Evolutionary conservation across 2,113 vertebrate species (phyloP).

Genomic region (Epinephelus cyanopodus): DNA sequence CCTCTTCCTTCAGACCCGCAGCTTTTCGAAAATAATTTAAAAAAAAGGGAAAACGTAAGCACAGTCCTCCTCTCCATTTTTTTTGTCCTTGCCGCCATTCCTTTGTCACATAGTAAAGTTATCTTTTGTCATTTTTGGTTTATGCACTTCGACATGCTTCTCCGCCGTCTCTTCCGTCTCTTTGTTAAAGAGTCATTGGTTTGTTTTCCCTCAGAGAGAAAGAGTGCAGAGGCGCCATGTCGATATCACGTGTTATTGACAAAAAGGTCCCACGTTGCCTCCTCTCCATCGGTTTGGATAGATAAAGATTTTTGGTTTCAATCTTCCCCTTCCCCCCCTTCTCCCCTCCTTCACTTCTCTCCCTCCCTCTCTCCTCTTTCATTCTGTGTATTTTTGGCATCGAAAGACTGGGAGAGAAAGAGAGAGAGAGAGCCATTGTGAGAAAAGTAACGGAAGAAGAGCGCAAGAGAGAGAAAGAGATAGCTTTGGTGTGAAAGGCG

Average conservation of each 20-base stretch:
- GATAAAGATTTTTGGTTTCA: slow-evolving; percentile 86
- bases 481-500: slow-evolving; percentile 87
- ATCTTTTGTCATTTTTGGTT: slow-evolving; percentile 85
- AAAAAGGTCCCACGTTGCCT: slow-evolving; percentile 80
- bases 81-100: slow-evolving; percentile 73
- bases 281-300: slow-evolving; percentile 76
- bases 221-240: slow-evolving; percentile 60
- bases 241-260: slow-evolving; percentile 67
- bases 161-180: slow-evolving; percentile 58
- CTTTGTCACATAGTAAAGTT: slow-evolving; percentile 75
- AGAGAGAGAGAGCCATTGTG: slow-evolving; percentile 68
- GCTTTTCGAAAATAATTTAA: slow-evolving; percentile 70
- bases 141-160: slow-evolving; percentile 72
- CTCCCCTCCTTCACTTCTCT: slow-evolving; percentile 70
- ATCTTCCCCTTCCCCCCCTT: slow-evolving; percentile 71
- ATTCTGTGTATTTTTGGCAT: slow-evolving; percentile 88
- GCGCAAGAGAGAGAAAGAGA: slow-evolving; percentile 83
- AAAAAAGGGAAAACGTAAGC: slow-evolving; percentile 60
- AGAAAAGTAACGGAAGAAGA: slow-evolving; percentile 74
- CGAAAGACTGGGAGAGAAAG: slow-evolving; percentile 83
- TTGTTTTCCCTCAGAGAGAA: slow-evolving; percentile 68
- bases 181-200: slow-evolving; percentile 70
- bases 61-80: slow-evolving; percentile 63
- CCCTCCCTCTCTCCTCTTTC: slow-evolving; percentile 84
- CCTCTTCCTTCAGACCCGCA: slow-evolving; percentile 80